Base-by-base conservation (phyloP, 2,113 vertebrate species). In the Pelvicachromis taeniatus region DNA sequence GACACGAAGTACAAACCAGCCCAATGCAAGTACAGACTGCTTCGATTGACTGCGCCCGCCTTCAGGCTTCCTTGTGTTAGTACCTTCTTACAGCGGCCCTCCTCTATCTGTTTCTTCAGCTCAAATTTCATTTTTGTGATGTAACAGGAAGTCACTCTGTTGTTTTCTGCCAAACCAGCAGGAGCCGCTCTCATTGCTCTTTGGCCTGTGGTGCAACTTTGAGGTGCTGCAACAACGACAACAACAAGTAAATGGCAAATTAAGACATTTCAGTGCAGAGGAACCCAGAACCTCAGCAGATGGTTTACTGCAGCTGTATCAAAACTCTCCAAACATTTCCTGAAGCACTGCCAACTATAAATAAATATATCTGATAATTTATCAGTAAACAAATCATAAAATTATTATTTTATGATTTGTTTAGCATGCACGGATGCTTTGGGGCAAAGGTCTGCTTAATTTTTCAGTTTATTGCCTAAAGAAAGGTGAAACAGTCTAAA, bases 51-150 rank as follows among this genome's bases (percentile, higher is more conserved):
- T 58, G 17, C 29, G 6, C 59, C 2, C 19, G 6, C 17, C 14
- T 7, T 61, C 29, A 35, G 17, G 1, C 89, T 82, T 80, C 38
- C 68, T 29, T 33, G 31, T 55, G 5, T 80, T 68, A 38, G 2
- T 7, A 77, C 26, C 14, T 48, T 19, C 55, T 42, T 19, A 7
- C 50, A 21, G n/a, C 7, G 6, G 6, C 83, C 35, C 61, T 53
- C 87, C 87, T 87, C 85, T 80, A 77, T 26, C 29, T 80, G 6
- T 81, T 75, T 35, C 45, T 68, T 77, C 50, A 80, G 92, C 10
- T 94, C 91, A 91, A n/a, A 82, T 95, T 94, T 92, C 93, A 93
- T 35, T 68, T 13, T 68, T 77, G 19, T 90, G 73, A 84, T 53
- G 81, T n/a, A 84, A 81, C 50, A 78, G 38, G 55, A 87, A 84